Evolutionary conservation across 2,888 invertebrate genomes (phyloP), one percentile per base, ranked within the genome.

Genomic region (Junonia oenone): DNA sequence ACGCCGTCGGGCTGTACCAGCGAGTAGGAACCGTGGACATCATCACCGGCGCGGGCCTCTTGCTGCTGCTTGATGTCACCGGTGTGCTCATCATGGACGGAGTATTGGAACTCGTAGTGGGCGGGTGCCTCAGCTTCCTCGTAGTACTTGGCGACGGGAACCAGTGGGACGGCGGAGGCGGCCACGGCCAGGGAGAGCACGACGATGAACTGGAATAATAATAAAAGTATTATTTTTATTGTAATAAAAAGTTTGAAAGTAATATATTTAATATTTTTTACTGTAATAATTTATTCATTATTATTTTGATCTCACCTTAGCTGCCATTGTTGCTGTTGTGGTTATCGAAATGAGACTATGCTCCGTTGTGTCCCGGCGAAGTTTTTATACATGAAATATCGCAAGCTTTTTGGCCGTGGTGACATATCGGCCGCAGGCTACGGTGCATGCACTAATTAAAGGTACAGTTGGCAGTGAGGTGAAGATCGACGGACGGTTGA

Each of bases 21-120:
- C 4, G 90, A 88, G 78, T 90, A 90, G 13, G 80, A 85, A 58
- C 90, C 89, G 51, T 86, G 87, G 31, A n/a, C n/a, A n/a, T n/a
- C n/a, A n/a, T n/a, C n/a, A n/a, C n/a, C n/a, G n/a, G n/a, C n/a
- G n/a, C n/a, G 89, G 51, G 76, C 68, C 61, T 90, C 90, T 66
- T 87, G 79, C 72, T 89, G 89, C 62, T 88, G 77, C 69, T 90
- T 90, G 62, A 88, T 71, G 68, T 90, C 90, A 2, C 90, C 89
- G 68, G 71, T 83, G 68, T 83, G 83, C 2, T 72, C 69, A 64
- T 90, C 90, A 57, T 87, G 83, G 51, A 90, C 87, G 58, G 86
- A n/a, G n/a, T n/a, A n/a, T n/a, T n/a, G n/a, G n/a, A n/a, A n/a
- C n/a, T n/a, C n/a, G n/a, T n/a, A n/a, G 61, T 83, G 78, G 2